Conservation (phyloP, 2,113 vertebrate species). For the Talpa occidentalis region DNA sequence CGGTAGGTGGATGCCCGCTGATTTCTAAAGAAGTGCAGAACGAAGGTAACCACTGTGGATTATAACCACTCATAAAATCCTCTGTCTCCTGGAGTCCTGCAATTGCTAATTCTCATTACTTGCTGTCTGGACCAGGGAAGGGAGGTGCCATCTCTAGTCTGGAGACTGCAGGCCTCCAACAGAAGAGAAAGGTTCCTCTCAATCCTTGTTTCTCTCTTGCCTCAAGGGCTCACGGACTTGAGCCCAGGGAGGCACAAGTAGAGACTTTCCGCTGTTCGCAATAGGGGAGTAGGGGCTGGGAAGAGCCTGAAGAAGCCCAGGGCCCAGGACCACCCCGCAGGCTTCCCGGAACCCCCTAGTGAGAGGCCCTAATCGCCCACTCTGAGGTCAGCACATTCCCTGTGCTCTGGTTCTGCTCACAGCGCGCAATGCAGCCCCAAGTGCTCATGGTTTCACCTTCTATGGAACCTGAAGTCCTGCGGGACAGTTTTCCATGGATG, state of each 20-base stretch:
- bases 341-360: no score
- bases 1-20: not conserved
- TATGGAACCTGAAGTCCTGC: not conserved
- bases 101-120: not conserved
- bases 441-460: not conserved
- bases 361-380: no score
- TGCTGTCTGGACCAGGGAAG: not conserved
- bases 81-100: no score
- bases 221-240: not conserved
- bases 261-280: not conserved
- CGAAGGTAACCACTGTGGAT: not conserved
- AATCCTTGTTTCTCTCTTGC: not conserved
- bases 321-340: no score
- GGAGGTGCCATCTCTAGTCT: not conserved
- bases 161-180: not conserved
- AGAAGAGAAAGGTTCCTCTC: no score
- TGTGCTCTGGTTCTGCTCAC: no score
- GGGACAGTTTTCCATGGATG: not conserved
- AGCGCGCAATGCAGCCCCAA: no score
- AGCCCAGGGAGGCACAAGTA: not conserved
- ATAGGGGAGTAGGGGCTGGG: fast-evolving
- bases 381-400: no score
- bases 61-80: not conserved
- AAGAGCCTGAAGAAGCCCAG: not conserved
- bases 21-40: not conserved